Conservation (phyloP, 1,140 invertebrate species). For the Eurosta solidaginis region DNA sequence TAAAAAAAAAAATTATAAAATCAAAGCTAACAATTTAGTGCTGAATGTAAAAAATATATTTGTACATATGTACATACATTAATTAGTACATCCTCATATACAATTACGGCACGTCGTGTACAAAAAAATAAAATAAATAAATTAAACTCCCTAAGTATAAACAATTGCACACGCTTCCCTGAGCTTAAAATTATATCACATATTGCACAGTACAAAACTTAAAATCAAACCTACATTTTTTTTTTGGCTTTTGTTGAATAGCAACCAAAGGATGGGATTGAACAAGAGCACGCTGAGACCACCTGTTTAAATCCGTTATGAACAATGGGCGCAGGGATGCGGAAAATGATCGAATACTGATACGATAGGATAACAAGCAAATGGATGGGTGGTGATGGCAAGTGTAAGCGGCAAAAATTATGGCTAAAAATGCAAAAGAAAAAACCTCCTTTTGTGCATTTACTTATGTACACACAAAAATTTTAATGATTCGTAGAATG, state of each 20-base stretch:
- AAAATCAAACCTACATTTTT: neutral
- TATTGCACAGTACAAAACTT: too few species aligned
- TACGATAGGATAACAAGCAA: neutral
- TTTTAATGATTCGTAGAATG: too few species aligned
- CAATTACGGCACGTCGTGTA: too few species aligned
- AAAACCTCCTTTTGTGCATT: neutral
- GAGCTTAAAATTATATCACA: neutral
- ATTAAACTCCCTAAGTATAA: neutral
- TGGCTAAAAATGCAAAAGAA: neutral
- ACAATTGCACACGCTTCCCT: neutral
- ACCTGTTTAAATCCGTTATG: slow-evolving; percentile 32
- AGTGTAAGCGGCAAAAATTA: neutral
- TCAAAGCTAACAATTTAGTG: too few species aligned
- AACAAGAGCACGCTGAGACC: slow-evolving; percentile 32
- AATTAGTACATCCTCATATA: too few species aligned
- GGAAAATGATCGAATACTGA: slow-evolving; percentile 34
- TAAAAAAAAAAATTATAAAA: too few species aligned
- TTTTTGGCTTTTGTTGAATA: too few species aligned
- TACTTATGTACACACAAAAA: too few species aligned
- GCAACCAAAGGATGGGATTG: neutral
- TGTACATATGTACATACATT: neutral
- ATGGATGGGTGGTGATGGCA: neutral
- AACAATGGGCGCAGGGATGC: slow-evolving; percentile 34
- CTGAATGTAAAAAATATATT: neutral
- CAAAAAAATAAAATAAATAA: too few species aligned